Evolutionary conservation across 2,797 vertebrate genomes (phyloP).

Genomic region (Crenuchus spilurus): DNA sequence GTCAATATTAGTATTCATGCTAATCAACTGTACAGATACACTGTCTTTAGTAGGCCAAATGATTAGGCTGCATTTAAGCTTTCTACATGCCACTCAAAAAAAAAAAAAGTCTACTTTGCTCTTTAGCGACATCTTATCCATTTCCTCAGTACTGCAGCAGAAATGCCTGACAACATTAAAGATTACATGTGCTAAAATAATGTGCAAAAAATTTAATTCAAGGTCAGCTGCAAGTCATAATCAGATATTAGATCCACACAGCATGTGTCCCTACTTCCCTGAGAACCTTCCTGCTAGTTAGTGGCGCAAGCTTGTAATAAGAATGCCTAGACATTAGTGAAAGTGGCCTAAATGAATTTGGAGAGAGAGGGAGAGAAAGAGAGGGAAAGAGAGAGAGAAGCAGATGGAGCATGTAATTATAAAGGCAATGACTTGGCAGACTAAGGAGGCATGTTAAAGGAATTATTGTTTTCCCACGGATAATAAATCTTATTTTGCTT

Average conservation of each 20-base stretch:
- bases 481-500: slow-evolving; percentile 47
- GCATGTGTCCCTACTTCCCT: slow-evolving; percentile 18
- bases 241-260: slow-evolving; percentile 21
- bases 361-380: slow-evolving; percentile 22
- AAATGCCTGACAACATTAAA: neutral
- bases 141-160: neutral
- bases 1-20: too few species aligned
- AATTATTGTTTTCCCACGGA: slow-evolving; percentile 51
- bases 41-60: neutral
- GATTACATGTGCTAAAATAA: neutral
- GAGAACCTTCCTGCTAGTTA: slow-evolving; percentile 29
- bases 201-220: slow-evolving; percentile 3
- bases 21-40: too few species aligned
- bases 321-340: slow-evolving; percentile 47
- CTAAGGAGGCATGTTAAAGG: slow-evolving; percentile 53
- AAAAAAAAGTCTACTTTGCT: neutral
- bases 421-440: slow-evolving; percentile 55
- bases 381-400: slow-evolving; percentile 9
- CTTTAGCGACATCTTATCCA: neutral
- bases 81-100: too few species aligned
- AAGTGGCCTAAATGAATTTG: slow-evolving; percentile 59
- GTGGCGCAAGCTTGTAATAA: slow-evolving; percentile 32
- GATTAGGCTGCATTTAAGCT: neutral
- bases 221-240: slow-evolving; percentile 11
- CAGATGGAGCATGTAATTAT: slow-evolving; percentile 57